Evolutionary conservation across 2,797 vertebrate species (phyloP), one percentile per base, ranked within the genome.

Genomic region (Hafferia zeledoni): DNA sequence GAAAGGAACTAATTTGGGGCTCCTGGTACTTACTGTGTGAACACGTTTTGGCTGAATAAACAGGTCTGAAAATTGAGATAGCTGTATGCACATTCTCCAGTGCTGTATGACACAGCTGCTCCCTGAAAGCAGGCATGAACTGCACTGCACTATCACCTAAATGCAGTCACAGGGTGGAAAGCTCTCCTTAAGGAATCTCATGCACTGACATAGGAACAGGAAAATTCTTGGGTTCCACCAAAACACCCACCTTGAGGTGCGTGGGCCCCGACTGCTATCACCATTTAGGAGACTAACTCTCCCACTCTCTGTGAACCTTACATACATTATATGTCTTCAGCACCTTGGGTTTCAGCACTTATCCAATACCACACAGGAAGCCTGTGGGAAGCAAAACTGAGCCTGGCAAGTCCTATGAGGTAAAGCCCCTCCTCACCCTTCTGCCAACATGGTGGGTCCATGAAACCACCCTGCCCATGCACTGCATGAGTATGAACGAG

Each of bases 361-460:
- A 59, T 55, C 22, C 63, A 46, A 9, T 12, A 53, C 20, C 13
- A n/a, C 55, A 41, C 0, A 9, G 39, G 59, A 89, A 61, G 28
- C 7, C 59, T 72, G 23, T 11, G 20, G 31, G 63, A 93, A 85
- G 55, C 74, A 67, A 70, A 82, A 33, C 7, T 9, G 50, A 10
- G 31, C 41, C 43, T 67, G 53, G 2, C 9, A 83, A 64, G 31
- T 16, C 53, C 31, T 59, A 44, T 16, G 56, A 56, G 44, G 24
- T 27, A 74, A 95, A 60, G 31, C 11, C 8, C 63, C 64, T 20
- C 15, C 33, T 60, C 33, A 60, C 3, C 15, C 6, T 59, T 60
- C 43, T 0, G 0, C 46, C 57, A 87, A 15, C 27, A 83, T 49
- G 39, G 17, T 5, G 4, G 1, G 24, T 78, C 52, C 52, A 10